Conservation (phyloP, 2,113 vertebrate genomes). For the Rhinogobius similis region DNA sequence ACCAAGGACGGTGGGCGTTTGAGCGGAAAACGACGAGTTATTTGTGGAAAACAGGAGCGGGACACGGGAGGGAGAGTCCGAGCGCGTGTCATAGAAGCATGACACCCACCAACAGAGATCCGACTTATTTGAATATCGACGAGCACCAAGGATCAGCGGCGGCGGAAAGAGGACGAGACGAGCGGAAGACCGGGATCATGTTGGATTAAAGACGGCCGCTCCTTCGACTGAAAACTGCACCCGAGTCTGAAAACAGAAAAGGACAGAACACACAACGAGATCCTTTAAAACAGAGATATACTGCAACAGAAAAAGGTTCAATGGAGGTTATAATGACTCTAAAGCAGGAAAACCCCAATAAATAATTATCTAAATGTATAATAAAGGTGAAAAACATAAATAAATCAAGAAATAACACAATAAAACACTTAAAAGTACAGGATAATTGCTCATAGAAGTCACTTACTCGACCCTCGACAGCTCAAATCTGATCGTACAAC, state of each 20-base stretch:
- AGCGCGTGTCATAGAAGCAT: constrained; percentile 43
- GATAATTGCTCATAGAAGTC: no score
- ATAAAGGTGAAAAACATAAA: no score
- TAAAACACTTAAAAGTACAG: no score
- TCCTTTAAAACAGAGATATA: no score
- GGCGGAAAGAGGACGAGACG: neutral
- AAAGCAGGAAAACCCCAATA: no score
- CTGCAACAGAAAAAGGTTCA: no score
- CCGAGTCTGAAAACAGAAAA: constrained; percentile 46
- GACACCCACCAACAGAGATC: neutral
- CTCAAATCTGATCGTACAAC: no score
- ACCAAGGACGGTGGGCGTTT: no score
- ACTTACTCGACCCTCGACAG: no score
- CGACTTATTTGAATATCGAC: neutral
- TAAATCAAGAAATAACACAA: no score
- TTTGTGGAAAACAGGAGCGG: constrained; percentile 38
- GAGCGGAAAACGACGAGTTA: constrained; percentile 26
- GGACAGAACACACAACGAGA: constrained; percentile 8
- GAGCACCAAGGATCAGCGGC: constrained; percentile 10
- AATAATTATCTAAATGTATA: no score
- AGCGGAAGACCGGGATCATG: constrained; percentile 21
- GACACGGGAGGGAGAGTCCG: constrained; percentile 33
- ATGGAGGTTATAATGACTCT: no score
- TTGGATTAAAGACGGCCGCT: constrained; percentile 9
- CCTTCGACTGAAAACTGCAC: constrained; percentile 22